Evolutionary conservation across 1,140 invertebrate species (phyloP).

Genomic region (Triops longicaudatus): DNA sequence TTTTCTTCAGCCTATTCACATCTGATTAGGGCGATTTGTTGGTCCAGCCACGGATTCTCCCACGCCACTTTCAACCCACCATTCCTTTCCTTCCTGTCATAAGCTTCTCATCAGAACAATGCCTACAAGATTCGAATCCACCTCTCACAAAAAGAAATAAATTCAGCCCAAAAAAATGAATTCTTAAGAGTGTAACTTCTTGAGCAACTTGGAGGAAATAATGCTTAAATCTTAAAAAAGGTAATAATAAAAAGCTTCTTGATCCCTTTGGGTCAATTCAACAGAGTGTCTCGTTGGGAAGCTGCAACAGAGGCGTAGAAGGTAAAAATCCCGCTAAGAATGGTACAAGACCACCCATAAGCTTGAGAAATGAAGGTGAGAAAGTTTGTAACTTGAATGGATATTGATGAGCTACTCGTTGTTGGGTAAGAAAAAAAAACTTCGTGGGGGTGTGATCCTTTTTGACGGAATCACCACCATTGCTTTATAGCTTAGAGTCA

Average conservation of each 20-base stretch:
- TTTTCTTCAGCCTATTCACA: slow-evolving; percentile 9
- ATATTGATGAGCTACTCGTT: slow-evolving; percentile 11
- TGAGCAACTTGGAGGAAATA: too few species aligned
- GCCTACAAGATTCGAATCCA: background rate
- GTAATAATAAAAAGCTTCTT: background rate
- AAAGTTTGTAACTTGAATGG: background rate
- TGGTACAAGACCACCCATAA: background rate
- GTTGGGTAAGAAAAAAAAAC: background rate
- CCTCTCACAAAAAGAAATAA: background rate
- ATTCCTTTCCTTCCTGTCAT: background rate
- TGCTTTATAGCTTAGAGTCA: background rate
- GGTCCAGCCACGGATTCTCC: slow-evolving; percentile 2
- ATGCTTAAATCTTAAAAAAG: too few species aligned
- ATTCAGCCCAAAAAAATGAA: too few species aligned
- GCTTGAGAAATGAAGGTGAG: background rate
- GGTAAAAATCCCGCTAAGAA: background rate
- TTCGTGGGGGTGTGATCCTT: background rate
- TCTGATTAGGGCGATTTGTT: slow-evolving; percentile 10
- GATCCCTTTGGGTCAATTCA: background rate
- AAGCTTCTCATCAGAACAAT: background rate
- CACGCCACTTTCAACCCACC: background rate
- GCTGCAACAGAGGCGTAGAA: background rate
- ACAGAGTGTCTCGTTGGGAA: background rate
- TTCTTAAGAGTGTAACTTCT: too few species aligned
- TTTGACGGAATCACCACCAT: background rate